A percentile compares a stretch with the other conserved stretches of the same genome.
phyloP scores from a whole-genome alignment of 2,888 invertebrate species.

The Subacronicta megacephala region DNA sequence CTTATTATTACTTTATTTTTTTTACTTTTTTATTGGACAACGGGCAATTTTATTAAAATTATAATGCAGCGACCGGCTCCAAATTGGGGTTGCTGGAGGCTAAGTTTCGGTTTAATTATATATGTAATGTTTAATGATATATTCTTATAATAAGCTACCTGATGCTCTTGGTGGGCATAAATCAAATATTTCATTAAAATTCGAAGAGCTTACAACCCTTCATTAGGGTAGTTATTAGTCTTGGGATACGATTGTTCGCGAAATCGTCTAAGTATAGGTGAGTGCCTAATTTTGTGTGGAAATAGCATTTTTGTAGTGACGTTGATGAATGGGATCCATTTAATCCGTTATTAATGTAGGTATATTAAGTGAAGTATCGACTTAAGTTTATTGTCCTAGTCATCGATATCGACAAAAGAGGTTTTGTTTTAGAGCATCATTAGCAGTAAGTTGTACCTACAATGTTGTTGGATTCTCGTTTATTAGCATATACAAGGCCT shows the following conservation, averaged over 20 bases:
- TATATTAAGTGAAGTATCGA: slow-evolving; percentile 36
- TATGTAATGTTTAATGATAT: slow-evolving; percentile 89
- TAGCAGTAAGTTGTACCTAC: neutral
- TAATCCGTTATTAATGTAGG: slow-evolving; percentile 41
- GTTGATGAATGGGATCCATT: slow-evolving; percentile 70
- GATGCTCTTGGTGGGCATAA: slow-evolving; percentile 84
- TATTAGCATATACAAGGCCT: neutral
- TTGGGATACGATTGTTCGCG: slow-evolving; percentile 74
- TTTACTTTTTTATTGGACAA: slow-evolving; percentile 75
- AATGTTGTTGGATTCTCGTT: neutral
- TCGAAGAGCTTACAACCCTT: slow-evolving; percentile 84
- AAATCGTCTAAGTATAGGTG: slow-evolving; percentile 72
- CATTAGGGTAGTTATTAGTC: slow-evolving; percentile 81
- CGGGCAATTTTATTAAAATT: slow-evolving; percentile 89
- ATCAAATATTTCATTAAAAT: slow-evolving; percentile 90
- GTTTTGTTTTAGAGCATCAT: slow-evolving; percentile 3
- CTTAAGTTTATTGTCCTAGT: slow-evolving; percentile 18
- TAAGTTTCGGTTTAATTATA: slow-evolving; percentile 87
- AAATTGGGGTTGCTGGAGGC: slow-evolving; percentile 88
- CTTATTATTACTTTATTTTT: slow-evolving; percentile 75
- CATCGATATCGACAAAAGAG: slow-evolving; percentile 13
- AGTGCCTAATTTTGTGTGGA: slow-evolving; percentile 72
- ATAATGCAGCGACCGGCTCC: slow-evolving; percentile 80
- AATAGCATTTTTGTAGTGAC: slow-evolving; percentile 75
- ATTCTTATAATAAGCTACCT: slow-evolving; percentile 89